Conservation (phyloP, 2,888 invertebrate species). For the Clepsis dumicolana region DNA sequence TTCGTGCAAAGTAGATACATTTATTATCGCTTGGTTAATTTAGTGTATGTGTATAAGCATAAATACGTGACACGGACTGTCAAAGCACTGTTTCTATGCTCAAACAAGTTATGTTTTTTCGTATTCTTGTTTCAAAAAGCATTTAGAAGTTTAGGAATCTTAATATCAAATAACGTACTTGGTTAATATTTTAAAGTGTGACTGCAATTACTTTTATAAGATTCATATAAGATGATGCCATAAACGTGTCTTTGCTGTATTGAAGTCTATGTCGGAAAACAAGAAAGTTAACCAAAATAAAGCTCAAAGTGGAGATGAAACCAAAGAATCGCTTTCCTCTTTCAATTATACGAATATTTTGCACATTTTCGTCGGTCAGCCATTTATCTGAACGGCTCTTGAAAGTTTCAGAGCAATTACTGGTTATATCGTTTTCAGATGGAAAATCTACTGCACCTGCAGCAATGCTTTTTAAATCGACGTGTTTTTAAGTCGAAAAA, state of each 20-base stretch:
- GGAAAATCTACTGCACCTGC: conserved; percentile 20
- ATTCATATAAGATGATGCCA: neutral
- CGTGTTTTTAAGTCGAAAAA: neutral
- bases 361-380: conserved; percentile 3
- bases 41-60: too few relatives aligned
- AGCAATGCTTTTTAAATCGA: conserved; percentile 1
- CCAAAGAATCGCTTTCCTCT: conserved; percentile 10
- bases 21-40: too few relatives aligned
- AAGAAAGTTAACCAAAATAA: neutral
- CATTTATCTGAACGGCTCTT: conserved; percentile 19
- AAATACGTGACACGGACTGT: too few relatives aligned
- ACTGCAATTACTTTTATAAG: too few relatives aligned
- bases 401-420: conserved; percentile 36
- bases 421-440: conserved; percentile 15
- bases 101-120: too few relatives aligned
- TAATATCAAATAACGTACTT: too few relatives aligned
- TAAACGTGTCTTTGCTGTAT: neutral
- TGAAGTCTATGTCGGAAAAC: neutral
- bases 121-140: too few relatives aligned
- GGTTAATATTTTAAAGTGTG: too few relatives aligned
- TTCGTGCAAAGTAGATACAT: too few relatives aligned
- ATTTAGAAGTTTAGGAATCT: too few relatives aligned
- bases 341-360: conserved; percentile 20
- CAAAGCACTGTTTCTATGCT: too few relatives aligned
- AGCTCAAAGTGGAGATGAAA: conserved; percentile 2